These are phyloP conservation scores for Serranus cabrilla DNA, from an alignment of 2,797 vertebrate genomes.

Conservation along the genomic window DNA sequence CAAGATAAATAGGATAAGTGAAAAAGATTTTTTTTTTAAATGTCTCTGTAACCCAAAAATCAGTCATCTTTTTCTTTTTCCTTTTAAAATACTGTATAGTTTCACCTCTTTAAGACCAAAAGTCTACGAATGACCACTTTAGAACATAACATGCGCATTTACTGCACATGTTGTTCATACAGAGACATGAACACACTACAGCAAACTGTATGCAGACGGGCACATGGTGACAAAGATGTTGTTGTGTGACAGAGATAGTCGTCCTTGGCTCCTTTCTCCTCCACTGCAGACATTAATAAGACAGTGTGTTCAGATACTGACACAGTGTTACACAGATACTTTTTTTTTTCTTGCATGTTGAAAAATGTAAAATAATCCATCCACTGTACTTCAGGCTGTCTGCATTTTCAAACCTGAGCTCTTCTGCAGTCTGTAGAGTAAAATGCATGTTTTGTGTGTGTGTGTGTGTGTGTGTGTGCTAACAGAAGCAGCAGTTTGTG, in stretches of 20 bases:
- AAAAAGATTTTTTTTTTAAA: not conserved
- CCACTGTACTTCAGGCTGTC: slow-evolving; percentile 15
- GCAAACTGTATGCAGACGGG: not conserved
- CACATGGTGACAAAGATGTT: slow-evolving; percentile 41
- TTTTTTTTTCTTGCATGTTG: slow-evolving; percentile 14
- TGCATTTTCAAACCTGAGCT: not conserved
- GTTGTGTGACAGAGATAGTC: slow-evolving; percentile 50
- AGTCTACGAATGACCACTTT: not conserved
- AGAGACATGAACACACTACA: slow-evolving; percentile 23
- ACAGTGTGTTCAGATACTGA: slow-evolving; percentile 22
- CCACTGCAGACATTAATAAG: slow-evolving; percentile 41
- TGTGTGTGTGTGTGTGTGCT: slow-evolving; percentile 21
- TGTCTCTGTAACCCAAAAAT: not conserved
- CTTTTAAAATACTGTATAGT: not conserved
- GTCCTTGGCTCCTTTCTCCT: slow-evolving; percentile 39
- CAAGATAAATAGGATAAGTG: not conserved
- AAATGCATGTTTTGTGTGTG: slow-evolving; percentile 27
- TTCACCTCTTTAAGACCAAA: not conserved
- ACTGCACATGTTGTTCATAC: not conserved
- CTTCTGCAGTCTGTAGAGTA: not conserved
- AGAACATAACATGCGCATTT: not conserved
- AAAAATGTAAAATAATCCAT: slow-evolving; percentile 5
- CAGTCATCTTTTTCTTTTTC: not conserved
- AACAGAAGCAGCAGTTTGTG: slow-evolving; percentile 95
- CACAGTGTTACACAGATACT: not conserved